Percentiles rank a stretch among this genome's conserved stretches.
These are phyloP conservation scores for Andricus grossulariae DNA, from an alignment of 1,140 invertebrate genomes.

Conservation along the genomic window DNA sequence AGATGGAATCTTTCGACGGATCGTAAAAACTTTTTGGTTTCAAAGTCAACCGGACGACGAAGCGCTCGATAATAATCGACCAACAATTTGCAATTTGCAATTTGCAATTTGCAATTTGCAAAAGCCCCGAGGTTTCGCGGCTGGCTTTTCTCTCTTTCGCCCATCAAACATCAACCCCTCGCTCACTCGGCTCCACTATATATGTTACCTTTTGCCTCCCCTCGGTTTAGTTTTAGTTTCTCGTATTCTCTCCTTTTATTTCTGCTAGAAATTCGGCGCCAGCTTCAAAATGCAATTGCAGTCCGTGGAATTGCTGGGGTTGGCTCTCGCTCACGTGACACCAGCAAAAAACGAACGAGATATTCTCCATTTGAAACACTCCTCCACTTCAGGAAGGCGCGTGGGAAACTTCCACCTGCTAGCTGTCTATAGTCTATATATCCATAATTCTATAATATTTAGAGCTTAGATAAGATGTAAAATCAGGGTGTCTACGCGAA, in stretches of 20 bases:
- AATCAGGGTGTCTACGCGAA: too few species aligned
- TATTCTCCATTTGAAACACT: slow-evolving; percentile 42
- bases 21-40: slow-evolving; percentile 46
- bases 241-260: slow-evolving; percentile 37
- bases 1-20: slow-evolving; percentile 46
- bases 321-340: slow-evolving; percentile 44
- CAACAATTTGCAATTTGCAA: slow-evolving; percentile 49
- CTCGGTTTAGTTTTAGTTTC: slow-evolving; percentile 26
- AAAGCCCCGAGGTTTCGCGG: slow-evolving; percentile 14
- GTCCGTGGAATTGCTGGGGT: slow-evolving; percentile 37
- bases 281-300: slow-evolving; percentile 49
- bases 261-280: slow-evolving; percentile 36
- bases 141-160: neutral
- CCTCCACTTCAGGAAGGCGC: slow-evolving; percentile 42
- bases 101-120: slow-evolving; percentile 44
- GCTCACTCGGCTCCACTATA: neutral
- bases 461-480: too few species aligned
- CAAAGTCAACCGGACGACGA: slow-evolving; percentile 36
- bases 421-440: neutral
- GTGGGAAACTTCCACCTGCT: slow-evolving; percentile 52
- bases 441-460: too few species aligned
- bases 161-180: neutral
- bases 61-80: slow-evolving; percentile 33
- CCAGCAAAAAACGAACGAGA: slow-evolving; percentile 45
- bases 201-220: slow-evolving; percentile 30